Evolutionary conservation across 2,797 vertebrate species (phyloP).

Genomic region (Phoeniculus purpureus): DNA sequence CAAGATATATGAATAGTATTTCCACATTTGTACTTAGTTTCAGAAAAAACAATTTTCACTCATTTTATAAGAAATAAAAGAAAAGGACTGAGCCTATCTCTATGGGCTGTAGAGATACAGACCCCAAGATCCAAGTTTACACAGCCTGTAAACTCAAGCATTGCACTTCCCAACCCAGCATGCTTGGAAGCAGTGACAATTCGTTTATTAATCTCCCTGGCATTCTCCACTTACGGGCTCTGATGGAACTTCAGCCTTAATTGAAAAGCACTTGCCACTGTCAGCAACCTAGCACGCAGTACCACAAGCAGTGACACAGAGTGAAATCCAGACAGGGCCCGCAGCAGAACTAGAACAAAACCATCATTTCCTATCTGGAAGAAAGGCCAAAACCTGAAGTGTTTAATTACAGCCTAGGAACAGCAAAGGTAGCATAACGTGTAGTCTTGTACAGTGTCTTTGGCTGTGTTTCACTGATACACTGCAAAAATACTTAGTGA

Average conservation of each 20-base stretch:
- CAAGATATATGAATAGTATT: neutral
- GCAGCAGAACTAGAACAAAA: neutral
- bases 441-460: neutral
- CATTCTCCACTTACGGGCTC: neutral
- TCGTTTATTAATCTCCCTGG: neutral
- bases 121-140: neutral
- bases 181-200: conserved; percentile 13
- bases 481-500: neutral
- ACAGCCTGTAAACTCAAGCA: accelerated
- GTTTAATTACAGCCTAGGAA: neutral
- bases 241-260: conserved; percentile 13
- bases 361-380: neutral
- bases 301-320: neutral
- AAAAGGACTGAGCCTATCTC: neutral
- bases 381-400: neutral
- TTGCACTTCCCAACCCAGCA: neutral
- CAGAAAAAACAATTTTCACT: neutral
- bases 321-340: neutral
- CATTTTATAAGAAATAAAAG: neutral
- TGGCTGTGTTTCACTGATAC: neutral
- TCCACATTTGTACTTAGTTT: neutral
- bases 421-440: neutral
- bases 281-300: neutral
- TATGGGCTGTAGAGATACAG: neutral
- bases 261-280: conserved; percentile 25